Conservation (phyloP, 2,113 vertebrate genomes). For the Plecotus auritus region DNA sequence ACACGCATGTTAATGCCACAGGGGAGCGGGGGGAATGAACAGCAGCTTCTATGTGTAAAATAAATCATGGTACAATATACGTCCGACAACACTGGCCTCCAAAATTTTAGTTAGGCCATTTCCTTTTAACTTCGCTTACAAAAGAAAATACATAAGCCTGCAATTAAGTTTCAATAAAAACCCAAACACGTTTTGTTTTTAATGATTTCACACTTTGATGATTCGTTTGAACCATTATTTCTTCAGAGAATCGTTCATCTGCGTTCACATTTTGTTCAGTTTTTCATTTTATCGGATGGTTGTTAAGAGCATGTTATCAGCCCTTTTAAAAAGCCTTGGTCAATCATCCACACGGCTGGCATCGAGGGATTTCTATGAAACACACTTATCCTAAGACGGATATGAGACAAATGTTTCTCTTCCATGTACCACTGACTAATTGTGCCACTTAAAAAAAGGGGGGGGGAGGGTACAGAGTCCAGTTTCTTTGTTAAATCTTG, state of each 20-base stretch:
- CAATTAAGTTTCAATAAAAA: slow-evolving; percentile 63
- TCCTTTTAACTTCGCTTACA: slow-evolving; percentile 60
- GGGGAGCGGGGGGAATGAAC: not conserved
- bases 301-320: slow-evolving; percentile 36
- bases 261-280: slow-evolving; percentile 46
- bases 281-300: slow-evolving; percentile 55
- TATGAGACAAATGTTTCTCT: slow-evolving; percentile 34
- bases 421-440: not conserved
- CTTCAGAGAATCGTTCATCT: slow-evolving; percentile 56
- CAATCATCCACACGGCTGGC: not conserved
- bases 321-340: slow-evolving; percentile 34
- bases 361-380: slow-evolving; percentile 27
- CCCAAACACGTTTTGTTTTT: slow-evolving; percentile 65
- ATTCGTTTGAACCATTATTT: slow-evolving; percentile 63
- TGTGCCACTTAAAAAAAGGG: not conserved
- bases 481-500: slow-evolving; percentile 22
- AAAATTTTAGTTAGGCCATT: slow-evolving; percentile 57
- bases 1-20: slow-evolving; percentile 66
- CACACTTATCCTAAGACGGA: slow-evolving; percentile 4
- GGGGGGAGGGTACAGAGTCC: not conserved
- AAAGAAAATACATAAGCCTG: slow-evolving; percentile 61
- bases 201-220: slow-evolving; percentile 59
- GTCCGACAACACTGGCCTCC: slow-evolving; percentile 49
- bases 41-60: slow-evolving; percentile 59
- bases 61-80: slow-evolving; percentile 33